Evolutionary conservation across 2,113 vertebrate genomes (phyloP), one percentile per base, ranked within the genome.

Genomic region (Malurus melanocephalus): DNA sequence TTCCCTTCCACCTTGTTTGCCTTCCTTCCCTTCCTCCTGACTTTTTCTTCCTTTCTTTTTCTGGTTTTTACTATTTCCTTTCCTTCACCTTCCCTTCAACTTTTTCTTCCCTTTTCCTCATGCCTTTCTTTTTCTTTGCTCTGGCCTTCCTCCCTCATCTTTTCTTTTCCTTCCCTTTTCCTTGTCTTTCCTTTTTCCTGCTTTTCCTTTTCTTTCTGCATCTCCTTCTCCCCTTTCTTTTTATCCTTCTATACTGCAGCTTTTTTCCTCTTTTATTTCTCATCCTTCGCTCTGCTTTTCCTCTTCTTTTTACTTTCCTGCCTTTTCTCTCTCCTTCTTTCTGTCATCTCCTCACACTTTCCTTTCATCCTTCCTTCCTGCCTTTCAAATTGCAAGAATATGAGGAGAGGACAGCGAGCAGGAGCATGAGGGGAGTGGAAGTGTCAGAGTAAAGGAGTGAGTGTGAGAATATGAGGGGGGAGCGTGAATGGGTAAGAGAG

Each of bases 401-500:
- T 8, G 26, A 72, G 33, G 24, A 55, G 16, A 38, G 22, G 46
- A 22, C 49, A 49, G 32, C 13, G 74, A 62, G 40, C 28, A 32
- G 6, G 38, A 56, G 35, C 1, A 32, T 4, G 53, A 52, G 40
- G 32, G 11, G 13, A 38, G 30, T 5, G 53, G 7, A 8, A 8
- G 21, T 3, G 24, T 1, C 38, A 46, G 51, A 49, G 15, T 1
- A 9, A 23, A n/a, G 20, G 28, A 7, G 28, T 4, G 32, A 83
- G 55, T 6, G 10, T 10, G 28, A 46, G 23, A 12, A 45, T 26
- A 20, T 15, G 45, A 52, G 16, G 4, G 16, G 33, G 33, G 11
- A 15, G 27, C 4, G 16, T 11, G 30, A 27, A 23, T 8, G 49
- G 7, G 2, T 2, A 17, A 4, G 23, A 1, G 16, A 3, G 35